Conservation (phyloP, 2,797 vertebrate genomes). For the Sphaeramia orbicularis region DNA sequence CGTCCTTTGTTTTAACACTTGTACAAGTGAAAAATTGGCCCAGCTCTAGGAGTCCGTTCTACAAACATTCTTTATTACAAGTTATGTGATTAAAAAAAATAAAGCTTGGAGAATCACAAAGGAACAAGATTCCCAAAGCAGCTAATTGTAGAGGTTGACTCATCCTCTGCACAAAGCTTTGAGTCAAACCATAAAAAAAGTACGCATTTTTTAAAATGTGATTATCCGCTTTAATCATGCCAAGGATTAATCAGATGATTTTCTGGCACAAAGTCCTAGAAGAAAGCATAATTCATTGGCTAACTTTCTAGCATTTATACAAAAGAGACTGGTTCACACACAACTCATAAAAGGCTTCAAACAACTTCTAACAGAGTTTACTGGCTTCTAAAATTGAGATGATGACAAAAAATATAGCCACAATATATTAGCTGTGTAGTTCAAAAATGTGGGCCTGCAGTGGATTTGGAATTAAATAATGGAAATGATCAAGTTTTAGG, state of each 20-base stretch:
- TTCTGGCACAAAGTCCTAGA: constrained; percentile 12
- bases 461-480: background rate
- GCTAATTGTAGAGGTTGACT: constrained; percentile 45
- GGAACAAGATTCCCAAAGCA: constrained; percentile 28
- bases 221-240: constrained; percentile 29
- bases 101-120: constrained; percentile 19
- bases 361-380: background rate
- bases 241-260: constrained; percentile 26
- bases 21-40: background rate
- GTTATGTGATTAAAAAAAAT: constrained; percentile 18
- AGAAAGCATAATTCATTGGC: background rate
- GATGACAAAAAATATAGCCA: background rate
- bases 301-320: constrained; percentile 27
- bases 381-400: background rate
- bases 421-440: background rate
- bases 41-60: background rate
- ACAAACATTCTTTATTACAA: constrained; percentile 11
- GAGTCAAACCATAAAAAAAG: constrained; percentile 41
- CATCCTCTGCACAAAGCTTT: constrained; percentile 33
- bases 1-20: background rate
- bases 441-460: no score
- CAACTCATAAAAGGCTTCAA: background rate
- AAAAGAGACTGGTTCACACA: background rate
- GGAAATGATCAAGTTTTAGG: background rate
- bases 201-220: constrained; percentile 27